Conservation (phyloP, 2,113 vertebrate species). For the Blennius ocellaris region DNA sequence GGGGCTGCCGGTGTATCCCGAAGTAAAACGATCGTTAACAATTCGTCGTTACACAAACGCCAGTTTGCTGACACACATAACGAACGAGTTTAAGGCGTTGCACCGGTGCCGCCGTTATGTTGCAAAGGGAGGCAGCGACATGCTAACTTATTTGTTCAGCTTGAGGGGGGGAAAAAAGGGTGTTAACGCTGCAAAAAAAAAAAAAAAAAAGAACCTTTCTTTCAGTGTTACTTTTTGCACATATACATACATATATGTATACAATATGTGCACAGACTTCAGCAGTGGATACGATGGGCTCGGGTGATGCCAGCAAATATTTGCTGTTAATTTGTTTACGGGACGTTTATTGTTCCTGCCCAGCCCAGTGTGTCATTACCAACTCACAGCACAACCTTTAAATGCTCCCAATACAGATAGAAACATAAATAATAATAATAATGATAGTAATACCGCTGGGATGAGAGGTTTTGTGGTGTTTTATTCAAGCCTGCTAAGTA, state of each 20-base stretch:
- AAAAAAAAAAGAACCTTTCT: neutral
- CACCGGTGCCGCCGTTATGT: constrained; percentile 39
- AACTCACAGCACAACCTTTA: neutral
- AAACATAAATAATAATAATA: no score
- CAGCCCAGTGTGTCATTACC: constrained; percentile 68
- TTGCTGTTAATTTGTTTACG: constrained; percentile 52
- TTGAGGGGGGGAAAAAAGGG: constrained; percentile 38
- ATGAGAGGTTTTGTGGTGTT: no score
- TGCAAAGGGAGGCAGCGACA: constrained; percentile 37
- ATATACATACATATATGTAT: no score
- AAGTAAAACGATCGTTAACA: neutral
- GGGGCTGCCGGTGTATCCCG: constrained; percentile 11
- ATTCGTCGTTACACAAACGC: neutral
- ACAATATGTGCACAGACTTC: no score
- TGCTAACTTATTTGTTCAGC: constrained; percentile 54
- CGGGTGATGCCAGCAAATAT: neutral
- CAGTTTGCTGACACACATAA: neutral
- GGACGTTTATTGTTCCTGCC: constrained; percentile 60
- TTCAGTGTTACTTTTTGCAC: neutral
- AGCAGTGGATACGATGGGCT: neutral
- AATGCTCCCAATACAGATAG: no score
- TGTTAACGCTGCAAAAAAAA: constrained; percentile 56
- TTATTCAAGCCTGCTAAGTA: no score
- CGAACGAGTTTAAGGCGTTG: constrained; percentile 37
- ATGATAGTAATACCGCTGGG: no score